Percentiles rank a stretch among this genome's conserved stretches.
Conservation (phyloP, 2,113 vertebrate species). For the Takifugu bimaculatus region DNA sequence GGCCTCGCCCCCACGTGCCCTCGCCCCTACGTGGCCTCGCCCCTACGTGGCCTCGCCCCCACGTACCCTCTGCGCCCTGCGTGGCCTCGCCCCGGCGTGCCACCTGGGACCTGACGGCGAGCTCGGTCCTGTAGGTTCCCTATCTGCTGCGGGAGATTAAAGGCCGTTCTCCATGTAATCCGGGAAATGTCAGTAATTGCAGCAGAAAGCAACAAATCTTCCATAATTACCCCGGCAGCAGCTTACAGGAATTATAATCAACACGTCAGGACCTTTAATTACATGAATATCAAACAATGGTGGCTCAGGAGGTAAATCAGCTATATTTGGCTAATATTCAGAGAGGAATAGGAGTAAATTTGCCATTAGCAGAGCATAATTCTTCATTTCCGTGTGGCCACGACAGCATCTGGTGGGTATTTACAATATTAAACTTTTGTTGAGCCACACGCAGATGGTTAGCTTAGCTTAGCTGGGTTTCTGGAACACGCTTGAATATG, state of each 20-base stretch:
- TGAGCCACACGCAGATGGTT: not conserved
- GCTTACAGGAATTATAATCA: conserved; percentile 22
- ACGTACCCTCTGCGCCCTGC: no score
- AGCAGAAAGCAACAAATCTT: conserved; percentile 7
- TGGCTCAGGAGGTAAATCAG: no score
- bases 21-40: no score
- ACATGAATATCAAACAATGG: not conserved
- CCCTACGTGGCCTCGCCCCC: no score
- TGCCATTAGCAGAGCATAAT: not conserved
- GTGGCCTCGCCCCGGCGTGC: not conserved
- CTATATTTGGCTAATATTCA: conserved; percentile 1
- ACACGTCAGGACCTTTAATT: conserved; percentile 22
- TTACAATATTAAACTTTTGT: not conserved
- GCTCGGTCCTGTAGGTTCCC: not conserved
- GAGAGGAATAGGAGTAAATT: not conserved
- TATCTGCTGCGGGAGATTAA: conserved; percentile 24
- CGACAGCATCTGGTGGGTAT: not conserved
- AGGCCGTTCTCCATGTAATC: conserved; percentile 28
- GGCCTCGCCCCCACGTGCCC: no score
- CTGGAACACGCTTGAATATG: not conserved
- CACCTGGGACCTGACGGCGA: not conserved
- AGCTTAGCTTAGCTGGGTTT: not conserved
- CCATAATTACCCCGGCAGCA: conserved; percentile 10
- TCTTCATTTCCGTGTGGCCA: no score
- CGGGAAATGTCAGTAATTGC: conserved; percentile 34